Evolutionary conservation across 1,140 invertebrate species (phyloP).

Genomic region (Caenorhabditis latens): DNA sequence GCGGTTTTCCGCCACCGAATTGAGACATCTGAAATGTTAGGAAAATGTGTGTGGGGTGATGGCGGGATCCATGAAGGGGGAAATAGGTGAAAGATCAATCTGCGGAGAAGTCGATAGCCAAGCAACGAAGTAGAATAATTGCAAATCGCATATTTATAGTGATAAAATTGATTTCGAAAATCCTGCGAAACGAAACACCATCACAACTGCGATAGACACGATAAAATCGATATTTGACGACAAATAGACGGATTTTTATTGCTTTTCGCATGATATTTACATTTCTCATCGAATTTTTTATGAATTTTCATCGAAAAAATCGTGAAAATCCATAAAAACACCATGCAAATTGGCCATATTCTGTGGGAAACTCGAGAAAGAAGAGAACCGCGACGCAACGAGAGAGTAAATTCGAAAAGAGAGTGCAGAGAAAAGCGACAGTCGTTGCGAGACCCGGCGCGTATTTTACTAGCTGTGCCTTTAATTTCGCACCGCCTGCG

Average conservation of each 20-base stretch:
- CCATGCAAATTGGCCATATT: background rate
- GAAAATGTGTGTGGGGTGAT: background rate
- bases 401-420: background rate
- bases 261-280: no score
- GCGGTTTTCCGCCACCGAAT: conserved; percentile 55
- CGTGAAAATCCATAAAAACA: background rate
- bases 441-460: background rate
- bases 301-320: background rate
- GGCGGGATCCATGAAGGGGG: background rate
- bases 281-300: background rate
- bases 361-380: background rate
- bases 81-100: no score
- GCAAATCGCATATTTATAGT: background rate
- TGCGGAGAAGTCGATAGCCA: background rate
- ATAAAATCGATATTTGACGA: background rate
- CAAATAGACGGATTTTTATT: background rate
- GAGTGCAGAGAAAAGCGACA: background rate
- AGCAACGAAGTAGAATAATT: background rate
- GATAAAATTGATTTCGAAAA: background rate
- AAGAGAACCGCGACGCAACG: conserved; percentile 1
- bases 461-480: background rate
- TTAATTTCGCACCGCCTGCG: conserved; percentile 11
- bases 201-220: no score
- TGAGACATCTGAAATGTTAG: conserved; percentile 51
- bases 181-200: no score